Percentiles rank a stretch among this genome's conserved stretches.
These are phyloP conservation scores for Euwallacea fornicatus DNA, from an alignment of 1,140 invertebrate genomes.

Conservation along the genomic window DNA sequence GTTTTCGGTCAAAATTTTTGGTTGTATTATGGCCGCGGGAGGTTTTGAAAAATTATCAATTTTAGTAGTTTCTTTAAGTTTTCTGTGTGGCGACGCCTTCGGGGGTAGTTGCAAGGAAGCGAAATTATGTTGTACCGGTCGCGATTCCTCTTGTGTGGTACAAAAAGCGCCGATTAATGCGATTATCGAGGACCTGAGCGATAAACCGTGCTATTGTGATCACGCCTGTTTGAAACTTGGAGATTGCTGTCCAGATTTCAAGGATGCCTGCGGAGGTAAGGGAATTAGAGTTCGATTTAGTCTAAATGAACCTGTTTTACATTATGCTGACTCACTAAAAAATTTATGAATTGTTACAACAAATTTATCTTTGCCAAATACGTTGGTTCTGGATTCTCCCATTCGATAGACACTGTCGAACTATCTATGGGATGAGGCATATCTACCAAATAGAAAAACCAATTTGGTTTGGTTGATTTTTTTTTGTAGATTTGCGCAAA, in stretches of 20 bases:
- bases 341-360: not conserved
- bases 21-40: not conserved
- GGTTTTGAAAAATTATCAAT: no score
- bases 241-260: constrained; percentile 84
- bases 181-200: constrained; percentile 76
- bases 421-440: not conserved
- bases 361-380: not conserved
- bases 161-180: constrained; percentile 80
- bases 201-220: constrained; percentile 87
- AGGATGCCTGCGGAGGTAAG: constrained; percentile 80
- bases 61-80: not conserved
- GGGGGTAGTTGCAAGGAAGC: constrained; percentile 72
- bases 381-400: not conserved
- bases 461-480: not conserved
- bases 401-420: not conserved
- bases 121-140: constrained; percentile 75
- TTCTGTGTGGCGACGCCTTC: constrained; percentile 29
- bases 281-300: not conserved
- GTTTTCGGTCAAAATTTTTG: not conserved
- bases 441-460: not conserved
- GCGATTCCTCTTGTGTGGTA: constrained; percentile 84
- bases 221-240: constrained; percentile 84
- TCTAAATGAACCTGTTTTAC: not conserved
- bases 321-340: not conserved
- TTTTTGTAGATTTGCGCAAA: no score